Conservation (phyloP, 35 echinoderm and acorn worm species). For the Eucidaris tribuloides region DNA sequence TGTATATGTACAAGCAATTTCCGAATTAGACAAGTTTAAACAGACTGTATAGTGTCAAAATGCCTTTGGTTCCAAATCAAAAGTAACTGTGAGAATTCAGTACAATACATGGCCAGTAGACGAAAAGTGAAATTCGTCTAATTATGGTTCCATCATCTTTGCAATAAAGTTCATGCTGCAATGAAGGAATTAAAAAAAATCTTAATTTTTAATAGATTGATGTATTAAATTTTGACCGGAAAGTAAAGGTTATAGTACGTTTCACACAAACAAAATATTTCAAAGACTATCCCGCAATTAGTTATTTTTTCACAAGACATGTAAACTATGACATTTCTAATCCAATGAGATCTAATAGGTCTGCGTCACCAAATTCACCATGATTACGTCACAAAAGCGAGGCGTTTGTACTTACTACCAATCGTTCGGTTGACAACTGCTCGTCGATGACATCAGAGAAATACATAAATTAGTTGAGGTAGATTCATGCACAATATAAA, state of each 20-base stretch:
- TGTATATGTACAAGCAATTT: too few relatives aligned
- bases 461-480: slow-evolving; percentile 6
- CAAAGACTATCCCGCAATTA: not conserved
- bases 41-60: too few relatives aligned
- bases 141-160: too few relatives aligned
- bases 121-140: too few relatives aligned
- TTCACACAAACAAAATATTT: too few relatives aligned
- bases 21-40: too few relatives aligned
- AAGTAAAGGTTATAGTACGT: not conserved
- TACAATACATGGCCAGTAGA: too few relatives aligned
- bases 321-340: not conserved
- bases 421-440: slow-evolving; percentile 1
- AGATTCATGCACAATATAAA: not conserved
- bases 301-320: not conserved
- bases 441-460: slow-evolving; percentile 6
- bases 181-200: too few relatives aligned
- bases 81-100: too few relatives aligned
- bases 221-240: not conserved
- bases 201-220: too few relatives aligned
- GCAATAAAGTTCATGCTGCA: too few relatives aligned
- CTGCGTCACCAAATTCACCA: not conserved
- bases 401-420: slow-evolving; percentile 5
- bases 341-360: not conserved
- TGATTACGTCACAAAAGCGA: not conserved
- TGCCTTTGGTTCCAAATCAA: too few relatives aligned